Conservation (phyloP, 1,140 invertebrate species). For the Ephestia elutella region DNA sequence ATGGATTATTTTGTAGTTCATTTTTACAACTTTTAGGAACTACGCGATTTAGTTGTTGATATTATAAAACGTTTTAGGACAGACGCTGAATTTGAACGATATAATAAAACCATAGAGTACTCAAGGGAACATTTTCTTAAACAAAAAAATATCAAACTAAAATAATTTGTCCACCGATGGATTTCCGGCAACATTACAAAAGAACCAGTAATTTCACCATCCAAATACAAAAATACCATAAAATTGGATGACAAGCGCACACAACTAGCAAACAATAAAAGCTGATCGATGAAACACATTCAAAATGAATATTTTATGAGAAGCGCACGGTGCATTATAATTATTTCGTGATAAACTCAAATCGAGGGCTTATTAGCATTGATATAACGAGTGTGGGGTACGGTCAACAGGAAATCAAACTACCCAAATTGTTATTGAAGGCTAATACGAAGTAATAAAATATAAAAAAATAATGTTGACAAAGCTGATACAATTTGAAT, state of each 20-base stretch:
- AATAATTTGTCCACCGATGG: no score
- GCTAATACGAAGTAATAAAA: no score
- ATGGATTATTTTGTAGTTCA: slow-evolving; percentile 4
- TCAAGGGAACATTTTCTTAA: no score
- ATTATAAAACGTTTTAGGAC: not conserved
- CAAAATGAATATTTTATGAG: slow-evolving; percentile 55
- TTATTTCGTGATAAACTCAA: slow-evolving; percentile 31
- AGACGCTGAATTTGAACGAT: not conserved
- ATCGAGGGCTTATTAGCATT: slow-evolving; percentile 10
- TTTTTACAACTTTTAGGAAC: not conserved
- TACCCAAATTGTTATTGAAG: not conserved
- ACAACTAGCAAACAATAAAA: slow-evolving; percentile 42
- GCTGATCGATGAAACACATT: slow-evolving; percentile 49
- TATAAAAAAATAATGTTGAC: no score
- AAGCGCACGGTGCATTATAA: slow-evolving; percentile 27
- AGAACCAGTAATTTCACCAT: no score
- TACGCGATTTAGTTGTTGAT: not conserved
- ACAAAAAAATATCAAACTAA: no score
- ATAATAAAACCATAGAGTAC: no score
- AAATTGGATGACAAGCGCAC: slow-evolving; percentile 31
- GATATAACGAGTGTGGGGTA: not conserved
- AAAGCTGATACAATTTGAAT: no score
- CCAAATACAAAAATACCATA: not conserved
- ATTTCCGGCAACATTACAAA: no score
- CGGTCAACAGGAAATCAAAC: not conserved